Evolutionary conservation across 1,140 invertebrate genomes (phyloP), one percentile per base, ranked within the genome.

Genomic region (Amyelois transitella): DNA sequence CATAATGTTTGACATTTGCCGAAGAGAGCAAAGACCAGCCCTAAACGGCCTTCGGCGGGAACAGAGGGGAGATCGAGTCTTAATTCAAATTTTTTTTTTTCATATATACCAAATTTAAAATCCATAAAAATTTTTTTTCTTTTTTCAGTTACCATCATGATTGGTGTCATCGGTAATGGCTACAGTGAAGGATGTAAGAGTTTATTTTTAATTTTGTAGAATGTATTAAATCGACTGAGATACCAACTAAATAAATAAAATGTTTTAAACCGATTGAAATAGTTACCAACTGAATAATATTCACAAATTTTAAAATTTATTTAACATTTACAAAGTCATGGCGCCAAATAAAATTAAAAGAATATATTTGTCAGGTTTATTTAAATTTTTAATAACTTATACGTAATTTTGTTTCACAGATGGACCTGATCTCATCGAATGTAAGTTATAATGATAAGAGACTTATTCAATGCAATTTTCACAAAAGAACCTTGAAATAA

Each of bases 401-500:
- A 4, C 32, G 32, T 38, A 2, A 14, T 38, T 38, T 45, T 1
- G 6, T 17, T 45, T 45, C 19, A 2, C 43, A 45, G 43, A 19
- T 45, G 43, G 43, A 5, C 2, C 17, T 0, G 43, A 45, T 19
- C 43, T 45, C n/a, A 19, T 45, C 10, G 43, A 45, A 5, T 1
- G 43, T 45, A 45, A 45, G 43, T 38, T 38, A 14, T 38, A 28
- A n/a, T n/a, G n/a, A n/a, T n/a, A n/a, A n/a, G n/a, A n/a, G n/a
- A n/a, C n/a, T n/a, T n/a, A n/a, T n/a, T n/a, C n/a, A n/a, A n/a
- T n/a, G n/a, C n/a, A n/a, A n/a, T n/a, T n/a, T n/a, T n/a, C n/a
- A n/a, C n/a, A n/a, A n/a, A n/a, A n/a, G n/a, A n/a, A n/a, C n/a
- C n/a, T n/a, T n/a, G n/a, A 28, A 43, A n/a, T 17, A 43, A 43